Evolutionary conservation across 1,140 invertebrate genomes (phyloP), one percentile per base, ranked within the genome.

Genomic region (Monochamus saltuarius): DNA sequence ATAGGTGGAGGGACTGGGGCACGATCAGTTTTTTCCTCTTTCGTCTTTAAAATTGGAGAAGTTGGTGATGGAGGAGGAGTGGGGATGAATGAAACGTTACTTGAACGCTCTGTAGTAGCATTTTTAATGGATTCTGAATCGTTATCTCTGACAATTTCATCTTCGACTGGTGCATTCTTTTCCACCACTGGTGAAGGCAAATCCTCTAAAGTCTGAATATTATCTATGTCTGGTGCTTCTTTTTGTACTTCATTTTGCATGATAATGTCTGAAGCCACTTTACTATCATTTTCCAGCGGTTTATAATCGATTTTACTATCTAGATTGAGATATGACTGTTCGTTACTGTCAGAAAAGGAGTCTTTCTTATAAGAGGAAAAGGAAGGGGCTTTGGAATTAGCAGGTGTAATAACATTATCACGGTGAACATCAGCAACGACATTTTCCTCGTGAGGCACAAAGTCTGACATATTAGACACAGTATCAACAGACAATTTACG

Each of bases 341-440:
- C 42, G 4, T 43, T 2, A 34, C 8, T 43, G 4, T 11, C 7
- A 4, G 22, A 10, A 35, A 29, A 11, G 8, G 39, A 17, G 16
- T 46, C 11, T 38, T 29, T 16, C 14, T n/a, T 13, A 35, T 54
- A n/a, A 47, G 19, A 29, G n/a, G 43, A 40, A 17, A 47, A 29
- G 36, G 13, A 9, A 61, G n/a, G 14, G 10, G 10, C 16, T 35
- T 42, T 46, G 13, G 58, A 40, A 58, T 42, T 19, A 53, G 53
- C 45, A 49, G 61, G 57, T 39, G 52, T 57, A 14, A 37, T 10
- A 58, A 68, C 55, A 59, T 69, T 56, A 39, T 60, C 59, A 57
- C 65, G 54, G 52, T 71, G 69, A 6, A 71, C 64, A 64, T 64
- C 66, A 34, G 65, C 69, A 13, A 69, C 56, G 10, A 69, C 65